Evolutionary conservation across 2,797 vertebrate genomes (phyloP).

Genomic region (Coendou prehensilis): DNA sequence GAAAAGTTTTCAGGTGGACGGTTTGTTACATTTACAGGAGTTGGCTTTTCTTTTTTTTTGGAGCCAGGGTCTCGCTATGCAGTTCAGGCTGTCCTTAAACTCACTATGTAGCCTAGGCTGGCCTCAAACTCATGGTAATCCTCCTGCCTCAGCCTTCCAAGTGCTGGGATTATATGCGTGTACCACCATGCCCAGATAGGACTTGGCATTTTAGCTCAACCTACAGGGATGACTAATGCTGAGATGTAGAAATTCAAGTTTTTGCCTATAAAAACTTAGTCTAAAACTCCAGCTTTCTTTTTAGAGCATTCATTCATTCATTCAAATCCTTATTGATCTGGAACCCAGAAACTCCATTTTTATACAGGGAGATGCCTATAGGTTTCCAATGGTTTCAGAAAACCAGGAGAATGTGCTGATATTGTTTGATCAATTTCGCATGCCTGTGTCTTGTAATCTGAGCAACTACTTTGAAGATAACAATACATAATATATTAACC

Average conservation of each 20-base stretch:
- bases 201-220: conserved; percentile 27
- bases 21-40: background rate
- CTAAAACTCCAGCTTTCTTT: conserved; percentile 38
- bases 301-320: background rate
- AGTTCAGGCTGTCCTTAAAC: too few relatives aligned
- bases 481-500: too few relatives aligned
- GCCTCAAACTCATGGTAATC: background rate
- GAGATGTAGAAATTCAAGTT: conserved; percentile 27
- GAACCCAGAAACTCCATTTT: background rate
- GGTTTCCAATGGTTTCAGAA: background rate
- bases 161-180: background rate
- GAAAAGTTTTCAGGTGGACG: background rate
- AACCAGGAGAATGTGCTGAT: background rate
- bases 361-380: background rate
- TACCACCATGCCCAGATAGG: background rate
- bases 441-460: too few relatives aligned
- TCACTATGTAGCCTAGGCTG: background rate
- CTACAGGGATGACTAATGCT: conserved; percentile 15
- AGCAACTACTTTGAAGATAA: too few relatives aligned
- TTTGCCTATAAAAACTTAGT: conserved; percentile 16
- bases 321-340: background rate
- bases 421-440: too few relatives aligned
- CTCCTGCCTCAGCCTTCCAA: background rate
- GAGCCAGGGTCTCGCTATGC: background rate
- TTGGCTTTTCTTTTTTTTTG: background rate